Evolutionary conservation across 2,113 vertebrate species (phyloP).

Genomic region (Microtus oregoni): DNA sequence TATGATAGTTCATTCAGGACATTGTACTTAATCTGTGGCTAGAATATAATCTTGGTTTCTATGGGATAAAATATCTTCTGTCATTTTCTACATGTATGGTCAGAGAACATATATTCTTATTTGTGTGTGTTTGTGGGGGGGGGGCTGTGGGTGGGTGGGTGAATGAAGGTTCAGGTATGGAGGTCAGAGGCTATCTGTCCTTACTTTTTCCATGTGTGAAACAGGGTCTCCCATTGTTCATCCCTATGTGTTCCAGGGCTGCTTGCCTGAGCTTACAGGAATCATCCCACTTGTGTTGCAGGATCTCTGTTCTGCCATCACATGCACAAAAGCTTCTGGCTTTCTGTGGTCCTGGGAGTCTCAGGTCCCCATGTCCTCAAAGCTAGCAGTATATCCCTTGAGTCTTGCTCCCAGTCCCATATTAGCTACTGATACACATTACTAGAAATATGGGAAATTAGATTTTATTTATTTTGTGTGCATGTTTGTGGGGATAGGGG

Average conservation of each 20-base stretch:
- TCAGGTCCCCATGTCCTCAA: not conserved
- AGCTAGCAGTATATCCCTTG: not conserved
- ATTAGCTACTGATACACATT: not conserved
- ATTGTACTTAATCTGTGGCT: not conserved
- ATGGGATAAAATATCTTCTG: not conserved
- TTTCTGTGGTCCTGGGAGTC: not conserved
- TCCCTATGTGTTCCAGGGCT: not conserved
- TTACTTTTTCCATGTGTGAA: not conserved
- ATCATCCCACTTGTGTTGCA: no score
- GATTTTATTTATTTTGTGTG: not conserved
- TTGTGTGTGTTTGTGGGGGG: not conserved
- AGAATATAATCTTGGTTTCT: not conserved
- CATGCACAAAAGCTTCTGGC: not conserved
- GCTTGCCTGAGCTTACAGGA: no score
- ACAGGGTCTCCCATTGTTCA: not conserved
- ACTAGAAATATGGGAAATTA: not conserved
- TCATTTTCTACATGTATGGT: not conserved
- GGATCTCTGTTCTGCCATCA: not conserved
- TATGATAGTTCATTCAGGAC: not conserved
- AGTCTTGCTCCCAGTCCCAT: no score
- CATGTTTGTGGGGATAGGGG: not conserved
- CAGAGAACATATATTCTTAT: not conserved
- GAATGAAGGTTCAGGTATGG: not conserved
- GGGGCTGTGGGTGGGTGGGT: not conserved
- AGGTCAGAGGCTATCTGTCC: not conserved